These are phyloP conservation scores for Actinia equina DNA, from an alignment of 64 coral and sea anemone species.

Conservation along the genomic window DNA sequence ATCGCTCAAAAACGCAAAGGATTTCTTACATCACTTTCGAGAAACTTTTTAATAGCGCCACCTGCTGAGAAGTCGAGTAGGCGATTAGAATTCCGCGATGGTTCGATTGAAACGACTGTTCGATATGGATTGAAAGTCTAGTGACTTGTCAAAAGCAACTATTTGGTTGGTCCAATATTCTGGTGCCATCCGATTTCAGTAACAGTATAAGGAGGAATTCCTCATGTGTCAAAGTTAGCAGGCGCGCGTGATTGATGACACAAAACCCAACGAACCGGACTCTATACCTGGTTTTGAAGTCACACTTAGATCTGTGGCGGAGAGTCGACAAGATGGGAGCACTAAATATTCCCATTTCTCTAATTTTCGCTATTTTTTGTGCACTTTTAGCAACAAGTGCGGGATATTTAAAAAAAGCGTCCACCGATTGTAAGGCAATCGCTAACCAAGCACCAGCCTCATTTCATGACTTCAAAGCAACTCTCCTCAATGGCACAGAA, in stretches of 20 bases:
- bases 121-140: background rate
- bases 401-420: background rate
- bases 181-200: background rate
- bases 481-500: slow-evolving; percentile 18
- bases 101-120: background rate
- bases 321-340: background rate
- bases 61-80: background rate
- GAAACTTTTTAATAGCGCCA: background rate
- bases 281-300: background rate
- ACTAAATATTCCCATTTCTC: background rate
- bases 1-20: background rate
- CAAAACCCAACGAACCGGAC: background rate
- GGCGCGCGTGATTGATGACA: background rate
- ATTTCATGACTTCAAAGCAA: slow-evolving; percentile 60
- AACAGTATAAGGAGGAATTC: background rate
- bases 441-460: background rate
- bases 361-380: background rate
- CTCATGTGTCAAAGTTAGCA: background rate
- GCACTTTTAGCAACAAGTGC: background rate
- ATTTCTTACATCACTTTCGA: background rate
- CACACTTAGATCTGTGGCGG: background rate
- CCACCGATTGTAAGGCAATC: background rate
- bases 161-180: background rate
- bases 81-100: background rate
- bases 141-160: background rate